These are phyloP conservation scores for Limanda limanda DNA, from an alignment of 2,113 vertebrate species.

Conservation along the genomic window DNA sequence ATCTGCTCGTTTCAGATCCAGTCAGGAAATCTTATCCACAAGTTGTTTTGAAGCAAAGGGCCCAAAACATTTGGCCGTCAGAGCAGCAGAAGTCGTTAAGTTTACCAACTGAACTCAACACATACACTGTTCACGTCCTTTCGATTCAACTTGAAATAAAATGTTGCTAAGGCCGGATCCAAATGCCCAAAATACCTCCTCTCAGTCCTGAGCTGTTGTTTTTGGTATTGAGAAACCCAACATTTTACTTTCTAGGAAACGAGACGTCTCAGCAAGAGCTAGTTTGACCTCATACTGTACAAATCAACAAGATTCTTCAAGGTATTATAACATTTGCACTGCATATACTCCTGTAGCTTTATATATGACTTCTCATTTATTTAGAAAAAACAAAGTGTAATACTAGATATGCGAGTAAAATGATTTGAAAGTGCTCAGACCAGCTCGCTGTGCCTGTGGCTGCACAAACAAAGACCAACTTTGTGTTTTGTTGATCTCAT, in stretches of 20 bases:
- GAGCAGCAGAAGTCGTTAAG: constrained; percentile 10
- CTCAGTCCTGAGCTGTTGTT: not conserved
- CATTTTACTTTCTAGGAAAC: constrained; percentile 20
- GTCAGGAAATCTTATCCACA: constrained; percentile 55
- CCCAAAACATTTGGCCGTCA: constrained; percentile 10
- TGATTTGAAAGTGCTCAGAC: constrained; percentile 23
- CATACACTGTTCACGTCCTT: not conserved
- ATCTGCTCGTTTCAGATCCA: constrained; percentile 42
- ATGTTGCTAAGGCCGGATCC: not conserved
- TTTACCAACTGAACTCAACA: constrained; percentile 11
- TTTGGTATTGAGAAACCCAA: not conserved
- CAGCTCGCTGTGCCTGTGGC: constrained; percentile 40
- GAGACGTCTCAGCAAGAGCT: not conserved
- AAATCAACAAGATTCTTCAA: not conserved
- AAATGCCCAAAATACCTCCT: not conserved
- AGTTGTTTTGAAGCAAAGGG: not conserved
- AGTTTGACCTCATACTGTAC: not conserved
- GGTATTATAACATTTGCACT: not conserved
- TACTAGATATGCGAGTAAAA: constrained; percentile 13
- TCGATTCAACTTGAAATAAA: not conserved
- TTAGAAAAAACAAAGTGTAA: not conserved
- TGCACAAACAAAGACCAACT: constrained; percentile 69
- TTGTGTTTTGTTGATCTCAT: constrained; percentile 73
- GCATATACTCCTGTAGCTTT: not conserved
- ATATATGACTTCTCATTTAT: constrained; percentile 17